Base-by-base conservation (phyloP, 2,888 invertebrate species). In the Eupithecia dodoneata region DNA sequence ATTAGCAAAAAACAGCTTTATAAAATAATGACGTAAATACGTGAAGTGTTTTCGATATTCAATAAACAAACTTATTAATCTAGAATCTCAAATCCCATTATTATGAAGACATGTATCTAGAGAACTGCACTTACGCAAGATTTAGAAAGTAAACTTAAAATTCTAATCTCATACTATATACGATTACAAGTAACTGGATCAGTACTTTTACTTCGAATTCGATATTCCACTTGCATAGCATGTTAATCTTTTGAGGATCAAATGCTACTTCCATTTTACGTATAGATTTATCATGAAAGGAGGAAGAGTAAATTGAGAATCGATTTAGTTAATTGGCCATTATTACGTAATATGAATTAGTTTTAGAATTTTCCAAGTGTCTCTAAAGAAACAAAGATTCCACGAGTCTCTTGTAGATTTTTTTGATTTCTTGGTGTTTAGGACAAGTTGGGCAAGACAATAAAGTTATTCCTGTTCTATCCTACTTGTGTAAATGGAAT, bases 91-190 rank as follows among this genome's bases (percentile, higher is more conserved):
- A 30, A 63, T 12, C 30, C 10, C 18, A 59, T 59, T 59, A 10
- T 59, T 18, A 18, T 10, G 2, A 59, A 18, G 18, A 10, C 59
- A 59, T 59, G 59, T 18, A n/a, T 52, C 18, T 59, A 59, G 12
- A 69, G 3, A 69, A 69, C 67, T n/a, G 15, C 67, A 10, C 80
- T 76, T 71, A 81, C 79, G 65, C 47, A 47, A 83, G 79, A 83
- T 82, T 79, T 82, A 86, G 88, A 88, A 88, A 88, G 88, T 84
- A 80, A 76, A 84, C 76, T 85, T 85, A 83, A 84, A 85, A 88
- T 88, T 88, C 88, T 76, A 81, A 81, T 80, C 82, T 81, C 82
- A 85, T 81, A 81, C 82, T 83, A 30, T 30, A 30, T 30, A 69
- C 76, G 76, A 80, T 63, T 79, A 81, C 74, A 75, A 75, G 63